Conservation (phyloP, 1,140 invertebrate species). For the Leguminivora glycinivorella region DNA sequence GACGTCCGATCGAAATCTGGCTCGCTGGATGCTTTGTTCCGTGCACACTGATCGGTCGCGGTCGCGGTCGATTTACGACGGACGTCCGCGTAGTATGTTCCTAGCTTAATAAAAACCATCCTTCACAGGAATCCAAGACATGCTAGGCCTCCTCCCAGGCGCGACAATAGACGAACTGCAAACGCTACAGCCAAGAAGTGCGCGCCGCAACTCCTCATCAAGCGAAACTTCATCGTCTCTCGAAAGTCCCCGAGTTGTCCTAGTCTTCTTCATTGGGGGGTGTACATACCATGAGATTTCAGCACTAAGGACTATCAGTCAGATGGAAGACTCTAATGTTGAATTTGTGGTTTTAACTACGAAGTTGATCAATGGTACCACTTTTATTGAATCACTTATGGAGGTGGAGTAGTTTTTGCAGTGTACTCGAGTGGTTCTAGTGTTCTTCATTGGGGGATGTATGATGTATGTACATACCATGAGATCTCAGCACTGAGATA, state of each 20-base stretch:
- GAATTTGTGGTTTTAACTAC: slow-evolving; percentile 97
- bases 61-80: no score
- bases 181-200: slow-evolving; percentile 74
- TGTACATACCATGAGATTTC: slow-evolving; percentile 98
- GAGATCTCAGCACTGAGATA: slow-evolving; percentile 94
- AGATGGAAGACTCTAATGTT: slow-evolving; percentile 94
- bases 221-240: slow-evolving; percentile 82
- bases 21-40: no score
- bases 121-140: slow-evolving; percentile 78
- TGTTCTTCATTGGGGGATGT: slow-evolving; percentile 98
- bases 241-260: slow-evolving; percentile 88
- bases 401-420: slow-evolving; percentile 80
- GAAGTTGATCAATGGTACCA: slow-evolving; percentile 94
- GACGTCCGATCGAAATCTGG: no score
- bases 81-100: no score
- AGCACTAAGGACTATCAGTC: slow-evolving; percentile 93
- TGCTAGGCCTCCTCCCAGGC: slow-evolving; percentile 81
- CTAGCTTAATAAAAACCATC: slow-evolving; percentile 72
- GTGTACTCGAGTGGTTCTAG: slow-evolving; percentile 89
- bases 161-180: slow-evolving; percentile 81
- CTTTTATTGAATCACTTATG: slow-evolving; percentile 89
- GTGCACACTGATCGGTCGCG: no score
- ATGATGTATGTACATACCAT: slow-evolving; percentile 96
- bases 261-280: slow-evolving; percentile 97
- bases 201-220: slow-evolving; percentile 80